phyloP scores from a whole-genome alignment of 1,140 invertebrate species.

The Saccostrea glomerata region DNA sequence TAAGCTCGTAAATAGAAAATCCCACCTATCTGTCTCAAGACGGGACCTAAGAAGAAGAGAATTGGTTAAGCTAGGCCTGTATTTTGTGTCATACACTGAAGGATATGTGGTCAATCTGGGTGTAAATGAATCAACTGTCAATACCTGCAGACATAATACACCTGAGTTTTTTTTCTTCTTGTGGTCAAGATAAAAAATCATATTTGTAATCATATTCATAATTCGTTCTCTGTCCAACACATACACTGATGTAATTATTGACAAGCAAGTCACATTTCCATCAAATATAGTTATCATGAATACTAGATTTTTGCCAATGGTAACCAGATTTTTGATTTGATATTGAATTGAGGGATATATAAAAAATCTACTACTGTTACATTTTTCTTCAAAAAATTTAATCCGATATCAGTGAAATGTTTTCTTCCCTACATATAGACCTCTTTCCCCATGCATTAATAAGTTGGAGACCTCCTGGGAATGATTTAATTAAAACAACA shows the following conservation, averaged over 20 bases:
- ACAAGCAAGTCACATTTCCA: background rate
- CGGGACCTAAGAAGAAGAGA: background rate
- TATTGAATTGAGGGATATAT: no score
- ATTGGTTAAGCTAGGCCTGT: background rate
- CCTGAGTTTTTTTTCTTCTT: background rate
- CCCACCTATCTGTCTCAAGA: background rate
- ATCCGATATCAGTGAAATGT: no score
- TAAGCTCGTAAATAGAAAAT: background rate
- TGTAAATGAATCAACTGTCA: slow-evolving; percentile 12
- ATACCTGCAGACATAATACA: background rate
- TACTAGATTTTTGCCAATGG: no score
- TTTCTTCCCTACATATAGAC: background rate
- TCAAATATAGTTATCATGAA: no score
- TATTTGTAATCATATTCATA: background rate
- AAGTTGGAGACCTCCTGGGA: background rate
- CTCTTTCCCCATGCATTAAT: background rate
- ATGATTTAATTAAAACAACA: background rate
- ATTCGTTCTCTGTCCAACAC: background rate
- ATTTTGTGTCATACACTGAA: background rate
- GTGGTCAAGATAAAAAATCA: slow-evolving; percentile 9
- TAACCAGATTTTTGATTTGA: no score
- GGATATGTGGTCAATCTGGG: slow-evolving; percentile 6
- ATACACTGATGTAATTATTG: background rate
- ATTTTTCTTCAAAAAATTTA: no score
- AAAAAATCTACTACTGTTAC: no score